Percentiles rank a stretch among this genome's conserved stretches.
Evolutionary conservation across 2,888 invertebrate genomes (phyloP).

Genomic region (Entomobrya proxima): DNA sequence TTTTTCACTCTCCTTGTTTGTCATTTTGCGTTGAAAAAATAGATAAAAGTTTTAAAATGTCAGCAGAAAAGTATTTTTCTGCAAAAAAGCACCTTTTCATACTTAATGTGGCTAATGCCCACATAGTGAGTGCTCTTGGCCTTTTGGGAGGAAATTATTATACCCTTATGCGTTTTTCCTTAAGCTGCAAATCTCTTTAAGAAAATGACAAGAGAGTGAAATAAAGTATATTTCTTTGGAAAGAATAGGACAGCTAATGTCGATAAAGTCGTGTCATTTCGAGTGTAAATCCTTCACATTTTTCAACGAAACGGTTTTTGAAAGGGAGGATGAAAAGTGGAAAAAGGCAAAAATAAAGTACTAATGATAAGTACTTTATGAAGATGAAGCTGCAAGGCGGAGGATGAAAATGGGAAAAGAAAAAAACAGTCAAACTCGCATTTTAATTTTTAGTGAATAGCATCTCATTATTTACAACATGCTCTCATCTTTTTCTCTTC

Average conservation of each 20-base stretch:
- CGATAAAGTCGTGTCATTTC: slow-evolving; percentile 25
- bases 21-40: slow-evolving; percentile 17
- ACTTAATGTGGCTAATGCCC: background rate
- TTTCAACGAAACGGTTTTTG: background rate
- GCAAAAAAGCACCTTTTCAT: background rate
- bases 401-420: background rate
- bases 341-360: background rate
- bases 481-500: background rate
- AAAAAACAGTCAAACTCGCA: background rate
- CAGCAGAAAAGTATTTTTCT: background rate
- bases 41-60: slow-evolving; percentile 35
- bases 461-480: background rate
- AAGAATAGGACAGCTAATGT: background rate
- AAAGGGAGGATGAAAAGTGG: background rate
- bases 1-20: slow-evolving; percentile 12
- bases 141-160: slow-evolving; percentile 12
- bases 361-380: slow-evolving; percentile 10
- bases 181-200: background rate
- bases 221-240: background rate
- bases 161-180: background rate
- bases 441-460: slow-evolving; percentile 10
- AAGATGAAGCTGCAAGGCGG: background rate
- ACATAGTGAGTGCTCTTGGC: background rate
- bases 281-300: slow-evolving; percentile 28
- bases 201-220: background rate